phyloP scores from a whole-genome alignment of 2,113 vertebrate species.

The Suncus etruscus region DNA sequence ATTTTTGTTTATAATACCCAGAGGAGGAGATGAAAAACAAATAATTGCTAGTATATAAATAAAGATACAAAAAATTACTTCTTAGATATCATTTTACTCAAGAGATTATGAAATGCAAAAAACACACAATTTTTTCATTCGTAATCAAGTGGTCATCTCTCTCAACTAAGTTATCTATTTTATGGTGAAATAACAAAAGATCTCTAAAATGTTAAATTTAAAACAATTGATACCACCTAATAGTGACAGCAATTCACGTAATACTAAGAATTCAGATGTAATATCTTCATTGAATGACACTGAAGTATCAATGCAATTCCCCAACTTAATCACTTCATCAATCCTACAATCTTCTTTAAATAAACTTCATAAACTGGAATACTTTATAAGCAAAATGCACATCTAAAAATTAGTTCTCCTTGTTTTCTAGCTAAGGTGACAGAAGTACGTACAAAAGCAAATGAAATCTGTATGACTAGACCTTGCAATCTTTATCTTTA shows the following conservation, averaged over 20 bases:
- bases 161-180: not conserved
- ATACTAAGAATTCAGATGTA: not conserved
- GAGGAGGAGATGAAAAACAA: conserved; percentile 39
- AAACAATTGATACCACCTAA: not conserved
- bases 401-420: not conserved
- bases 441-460: not conserved
- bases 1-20: conserved; percentile 3
- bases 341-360: not conserved
- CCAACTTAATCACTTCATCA: not conserved
- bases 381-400: not conserved
- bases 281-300: not conserved
- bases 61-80: not conserved
- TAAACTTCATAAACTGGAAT: not conserved
- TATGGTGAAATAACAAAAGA: not conserved
- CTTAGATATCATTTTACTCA: conserved; percentile 7
- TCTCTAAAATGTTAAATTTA: conserved; percentile 50
- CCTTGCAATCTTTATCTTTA: not conserved
- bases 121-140: not conserved
- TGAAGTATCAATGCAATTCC: not conserved
- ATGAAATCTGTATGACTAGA: not conserved
- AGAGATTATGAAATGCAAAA: not conserved
- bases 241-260: conserved; percentile 16
- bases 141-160: not conserved
- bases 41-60: not conserved
- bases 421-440: not conserved